Percentiles rank a stretch among this genome's conserved stretches.
These are phyloP conservation scores for Chamaedrilus cognettii DNA, from an alignment of 2,888 invertebrate genomes.

Conservation along the genomic window DNA sequence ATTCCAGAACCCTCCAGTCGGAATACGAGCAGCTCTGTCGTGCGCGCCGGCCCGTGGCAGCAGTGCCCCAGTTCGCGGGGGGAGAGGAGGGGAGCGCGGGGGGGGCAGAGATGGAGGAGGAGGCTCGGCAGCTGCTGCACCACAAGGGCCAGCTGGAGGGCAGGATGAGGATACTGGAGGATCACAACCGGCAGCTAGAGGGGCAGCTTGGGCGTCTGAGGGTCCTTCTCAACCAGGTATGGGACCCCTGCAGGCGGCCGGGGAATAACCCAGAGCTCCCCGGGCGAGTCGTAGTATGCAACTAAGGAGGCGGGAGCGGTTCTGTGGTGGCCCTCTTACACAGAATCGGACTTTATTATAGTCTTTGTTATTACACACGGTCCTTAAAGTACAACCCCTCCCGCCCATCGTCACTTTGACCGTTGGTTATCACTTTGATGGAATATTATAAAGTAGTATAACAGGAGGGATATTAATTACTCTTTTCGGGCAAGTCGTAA, in stretches of 20 bases:
- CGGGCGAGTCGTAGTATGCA: no score
- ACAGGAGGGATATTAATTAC: no score
- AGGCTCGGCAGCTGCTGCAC: slow-evolving; percentile 89
- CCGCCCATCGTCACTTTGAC: neutral
- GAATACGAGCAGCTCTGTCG: slow-evolving; percentile 88
- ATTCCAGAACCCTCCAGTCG: slow-evolving; percentile 74
- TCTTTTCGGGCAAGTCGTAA: no score
- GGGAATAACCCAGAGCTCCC: neutral
- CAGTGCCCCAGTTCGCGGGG: slow-evolving; percentile 34
- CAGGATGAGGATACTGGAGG: slow-evolving; percentile 97
- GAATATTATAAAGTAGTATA: neutral
- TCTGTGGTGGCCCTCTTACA: no score
- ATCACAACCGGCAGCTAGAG: slow-evolving; percentile 96
- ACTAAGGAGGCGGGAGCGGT: no score
- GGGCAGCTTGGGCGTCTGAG: slow-evolving; percentile 89
- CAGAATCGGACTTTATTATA: no score
- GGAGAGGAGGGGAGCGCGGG: slow-evolving; percentile 36
- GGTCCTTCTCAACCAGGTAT: slow-evolving; percentile 68
- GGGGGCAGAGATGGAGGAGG: slow-evolving; percentile 69
- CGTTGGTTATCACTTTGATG: neutral
- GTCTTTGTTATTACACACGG: no score
- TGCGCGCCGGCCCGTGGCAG: slow-evolving; percentile 9
- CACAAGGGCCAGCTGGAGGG: slow-evolving; percentile 97
- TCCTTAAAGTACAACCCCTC: no score
- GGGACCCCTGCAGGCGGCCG: neutral